Evolutionary conservation across 2,113 vertebrate genomes (phyloP).

Genomic region (Rhegmatorhina hoffmannsi): DNA sequence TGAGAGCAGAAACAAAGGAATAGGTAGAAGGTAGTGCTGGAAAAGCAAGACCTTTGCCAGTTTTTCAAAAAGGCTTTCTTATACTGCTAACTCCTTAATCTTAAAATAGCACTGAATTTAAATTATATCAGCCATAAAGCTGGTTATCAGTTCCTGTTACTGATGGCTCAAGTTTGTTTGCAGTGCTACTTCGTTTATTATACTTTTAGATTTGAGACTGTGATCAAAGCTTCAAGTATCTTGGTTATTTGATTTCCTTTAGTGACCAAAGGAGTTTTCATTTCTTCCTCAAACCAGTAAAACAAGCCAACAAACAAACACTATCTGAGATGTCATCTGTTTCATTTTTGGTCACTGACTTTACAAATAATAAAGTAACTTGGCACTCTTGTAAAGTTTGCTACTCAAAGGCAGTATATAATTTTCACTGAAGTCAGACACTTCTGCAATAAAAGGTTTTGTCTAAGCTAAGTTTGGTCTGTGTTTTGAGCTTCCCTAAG

Average conservation of each 20-base stretch:
- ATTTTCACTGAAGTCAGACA: not conserved
- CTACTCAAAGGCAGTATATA: not conserved
- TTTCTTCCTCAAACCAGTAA: not conserved
- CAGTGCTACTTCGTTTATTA: not conserved
- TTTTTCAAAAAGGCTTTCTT: not conserved
- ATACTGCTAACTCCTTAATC: not conserved
- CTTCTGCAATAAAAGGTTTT: not conserved
- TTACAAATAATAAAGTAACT: not conserved
- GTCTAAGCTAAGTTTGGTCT: not conserved
- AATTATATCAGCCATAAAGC: not conserved
- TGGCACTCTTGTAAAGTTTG: not conserved
- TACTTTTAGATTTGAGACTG: not conserved
- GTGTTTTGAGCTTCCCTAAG: not conserved
- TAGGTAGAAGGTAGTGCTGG: not conserved
- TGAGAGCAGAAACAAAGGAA: not conserved
- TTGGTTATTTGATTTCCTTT: not conserved
- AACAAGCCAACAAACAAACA: not conserved
- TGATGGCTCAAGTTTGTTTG: not conserved
- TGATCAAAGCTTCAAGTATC: constrained; percentile 16
- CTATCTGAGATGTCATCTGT: not conserved
- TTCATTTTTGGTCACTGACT: not conserved
- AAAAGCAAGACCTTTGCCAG: not conserved
- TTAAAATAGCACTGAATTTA: not conserved
- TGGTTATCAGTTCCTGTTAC: not conserved
- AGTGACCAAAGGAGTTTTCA: not conserved